Base-by-base conservation (phyloP, 2,888 invertebrate species). In the Scaptomyza polygonia region DNA sequence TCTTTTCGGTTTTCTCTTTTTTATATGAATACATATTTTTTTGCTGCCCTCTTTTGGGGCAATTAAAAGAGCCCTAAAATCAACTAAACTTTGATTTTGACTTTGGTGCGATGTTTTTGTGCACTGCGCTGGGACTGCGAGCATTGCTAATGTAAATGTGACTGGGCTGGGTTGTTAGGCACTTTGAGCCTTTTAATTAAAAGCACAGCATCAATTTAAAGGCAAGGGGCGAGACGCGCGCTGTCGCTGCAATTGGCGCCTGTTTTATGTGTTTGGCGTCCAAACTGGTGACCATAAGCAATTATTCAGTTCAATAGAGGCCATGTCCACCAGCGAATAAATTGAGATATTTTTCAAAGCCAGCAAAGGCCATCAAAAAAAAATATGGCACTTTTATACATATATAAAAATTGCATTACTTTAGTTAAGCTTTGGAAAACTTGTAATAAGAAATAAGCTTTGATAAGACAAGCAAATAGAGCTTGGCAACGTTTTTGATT, bases 1-100 rank as follows among this genome's bases (percentile, higher is more conserved):
- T 56, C 5, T 25, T 25, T 49, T 29, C 7, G 8, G 18, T 39
- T 44, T 18, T 8, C 30, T 27, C 25, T 18, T n/a, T 53, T 36
- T 25, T 29, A 42, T 40, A 25, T 25, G 3, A 21, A 25, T 25
- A 21, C 42, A 54, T 30, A 27, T 21, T 21, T 32, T 18, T 54
- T 56, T 52, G n/a, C 4, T 25, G 43, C 40, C 47, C 51, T 43
- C 45, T 29, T 51, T 70, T 72, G 52, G 62, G 85, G 81, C 82
- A 83, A 83, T 86, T 83, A 83, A 79, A 73, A 65, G 42, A 51
- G 65, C 76, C 71, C 79, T 67, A 81, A 86, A 79, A 81, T 80
- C 85, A 85, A 81, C 73, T 81, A 66, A 75, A 80, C 81, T 83
- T 77, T 82, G 84, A 82, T 77, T 79, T 80, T 67, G 56, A 69